phyloP scores from a whole-genome alignment of 2,113 vertebrate species.

The Oxyura jamaicensis region DNA sequence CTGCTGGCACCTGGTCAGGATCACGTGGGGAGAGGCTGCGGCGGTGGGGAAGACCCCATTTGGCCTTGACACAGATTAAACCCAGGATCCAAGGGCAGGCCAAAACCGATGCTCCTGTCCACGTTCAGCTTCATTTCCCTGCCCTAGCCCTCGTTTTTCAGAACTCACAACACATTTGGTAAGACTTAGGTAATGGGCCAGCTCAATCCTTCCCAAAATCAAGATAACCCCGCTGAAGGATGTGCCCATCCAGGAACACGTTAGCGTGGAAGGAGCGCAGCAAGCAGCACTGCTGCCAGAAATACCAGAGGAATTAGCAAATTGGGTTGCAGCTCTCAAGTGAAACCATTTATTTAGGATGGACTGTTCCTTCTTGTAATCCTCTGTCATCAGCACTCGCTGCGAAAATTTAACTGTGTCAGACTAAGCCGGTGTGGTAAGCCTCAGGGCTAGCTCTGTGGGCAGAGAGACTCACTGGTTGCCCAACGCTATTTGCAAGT shows the following conservation, averaged over 20 bases:
- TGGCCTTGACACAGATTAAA: rapidly evolving
- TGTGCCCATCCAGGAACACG: background rate
- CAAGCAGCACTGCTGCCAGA: background rate
- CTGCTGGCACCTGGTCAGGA: too few species aligned
- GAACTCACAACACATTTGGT: background rate
- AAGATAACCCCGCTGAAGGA: background rate
- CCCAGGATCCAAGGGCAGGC: background rate
- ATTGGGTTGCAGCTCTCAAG: background rate
- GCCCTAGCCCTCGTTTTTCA: rapidly evolving
- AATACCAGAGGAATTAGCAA: slow-evolving; percentile 41
- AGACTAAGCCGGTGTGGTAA: background rate
- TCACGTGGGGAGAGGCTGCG: too few species aligned
- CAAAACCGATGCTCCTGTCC: rapidly evolving
- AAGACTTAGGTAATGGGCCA: rapidly evolving
- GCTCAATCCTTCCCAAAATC: background rate
- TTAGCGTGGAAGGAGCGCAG: background rate
- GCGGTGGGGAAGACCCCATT: rapidly evolving
- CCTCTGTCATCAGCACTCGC: background rate
- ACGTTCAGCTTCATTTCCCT: rapidly evolving
- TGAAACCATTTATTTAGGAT: background rate
- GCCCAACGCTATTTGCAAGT: slow-evolving; percentile 36
- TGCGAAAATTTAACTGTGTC: background rate
- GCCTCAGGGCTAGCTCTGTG: slow-evolving; percentile 13
- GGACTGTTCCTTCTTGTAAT: slow-evolving; percentile 8
- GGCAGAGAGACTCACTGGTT: background rate